Evolutionary conservation across 2,888 invertebrate genomes (phyloP), one percentile per base, ranked within the genome.

Genomic region (Rhorus exstirpatorius): DNA sequence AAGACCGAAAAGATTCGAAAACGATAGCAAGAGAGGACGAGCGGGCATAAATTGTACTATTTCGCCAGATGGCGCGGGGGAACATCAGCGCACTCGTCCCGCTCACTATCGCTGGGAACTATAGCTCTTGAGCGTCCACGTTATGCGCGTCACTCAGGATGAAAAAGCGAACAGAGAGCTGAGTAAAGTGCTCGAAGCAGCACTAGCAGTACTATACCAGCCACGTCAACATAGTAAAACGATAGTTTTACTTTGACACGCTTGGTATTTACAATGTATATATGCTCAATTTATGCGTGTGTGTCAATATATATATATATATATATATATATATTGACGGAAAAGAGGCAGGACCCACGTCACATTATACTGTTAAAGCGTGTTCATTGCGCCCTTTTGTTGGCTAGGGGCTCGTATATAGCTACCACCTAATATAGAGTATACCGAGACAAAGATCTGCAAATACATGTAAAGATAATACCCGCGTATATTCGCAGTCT

Each of bases 381-480:
- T 44, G n/a, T 49, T 1, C 10, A 31, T 67, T 51, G 24, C 65
- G 49, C 67, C 49, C 49, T 31, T 51, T 35, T 35, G 26, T 24
- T 24, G 14, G 14, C 49, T 3, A 12, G 19, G 4, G 2, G 4
- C 21, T n/a, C n/a, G n/a, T n/a, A n/a, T n/a, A n/a, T n/a, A n/a
- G n/a, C 53, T 35, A 53, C 26, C 41, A 7, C 17, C 63, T n/a
- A 31, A 63, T 53, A 44, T 41, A 26, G 26, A 44, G 31, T 31
- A 19, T 24, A 2, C 21, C 65, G 49, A 31, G 17, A 26, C 19
- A 21, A 19, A 76, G 74, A 75, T 72, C 61, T 35, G 24, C 19
- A 60, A 80, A 80, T 68, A 63, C 53, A 53, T 67, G 80, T 24
- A 55, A 79, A 80, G 76, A 72, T 76, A 76, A 72, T 68, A 68